Base-by-base conservation (phyloP, 2,888 invertebrate species). In the Philhelius pedissequus region DNA sequence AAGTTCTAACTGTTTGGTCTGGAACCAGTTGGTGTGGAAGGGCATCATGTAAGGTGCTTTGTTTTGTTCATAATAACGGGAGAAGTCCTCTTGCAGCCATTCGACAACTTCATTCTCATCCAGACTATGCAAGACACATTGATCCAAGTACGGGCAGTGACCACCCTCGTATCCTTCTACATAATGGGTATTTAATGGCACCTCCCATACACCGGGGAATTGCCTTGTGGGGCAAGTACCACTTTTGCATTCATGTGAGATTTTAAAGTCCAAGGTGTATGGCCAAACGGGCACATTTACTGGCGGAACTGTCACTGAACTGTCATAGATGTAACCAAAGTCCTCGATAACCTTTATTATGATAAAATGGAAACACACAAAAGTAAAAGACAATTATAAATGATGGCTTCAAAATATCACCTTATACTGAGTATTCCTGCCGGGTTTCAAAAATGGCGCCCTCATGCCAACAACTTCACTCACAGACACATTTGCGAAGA, bases 11-110 rank as follows among this genome's bases (percentile, higher is more conserved):
- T 94, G 96, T 89, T 96, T 96, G 88, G 95, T 96, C 90, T 96
- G 97, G 93, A 98, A 98, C 98, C 98, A 98, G 92, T 97, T 98
- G 0, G 98, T 98, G 90, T 98, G 98, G 94, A 97, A 96, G 0
- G 97, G 95, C 97, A 97, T 97, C 97, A 97, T 97, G 91, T 97
- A 97, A 0, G 97, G 97, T 1, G 97, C 97, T 84, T 96, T 93
- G 90, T 97, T 97, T 90, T 97, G 97, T 32, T 96, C 95, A 89
- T 97, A 97, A 90, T 96, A 94, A 27, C 97, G 93, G 82, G 93
- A 94, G 91, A 97, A 98, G 90, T 98, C 97, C 92, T 97, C 97
- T 89, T 96, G 95, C 27, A 97, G 93, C 97, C 97, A 98, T 89
- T 96, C 95, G 71, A 97, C 93, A 2, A 97, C 96, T 88, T 94